Evolutionary conservation across 1,140 invertebrate genomes (phyloP), one percentile per base, ranked within the genome.

Genomic region (Drosophila kepulauana): DNA sequence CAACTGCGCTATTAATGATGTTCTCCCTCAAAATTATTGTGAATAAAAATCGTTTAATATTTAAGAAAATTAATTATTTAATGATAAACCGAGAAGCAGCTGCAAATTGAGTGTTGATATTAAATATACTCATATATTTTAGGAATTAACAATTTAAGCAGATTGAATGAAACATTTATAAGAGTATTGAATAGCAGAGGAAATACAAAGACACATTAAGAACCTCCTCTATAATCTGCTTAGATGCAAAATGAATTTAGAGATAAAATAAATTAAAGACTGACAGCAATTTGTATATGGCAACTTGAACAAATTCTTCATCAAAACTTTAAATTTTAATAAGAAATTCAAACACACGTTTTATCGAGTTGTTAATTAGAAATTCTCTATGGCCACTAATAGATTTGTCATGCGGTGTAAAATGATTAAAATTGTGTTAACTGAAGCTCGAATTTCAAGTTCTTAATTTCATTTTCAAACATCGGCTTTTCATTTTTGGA

Each of bases 361-460:
- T 81, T 75, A 66, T 45, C 79, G 54, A 5, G 0, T 30, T 49
- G 79, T 46, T 88, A 86, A 86, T 82, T 41, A 54, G 70, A 33
- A 7, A 88, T 87, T 88, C 63, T 87, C 69, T 66, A 84, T 78
- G 84, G 30, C 54, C 70, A 89, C 80, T 87, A 87, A 87, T 89
- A 87, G 58, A 88, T 87, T 87, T 80, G 84, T 88, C 84, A 87
- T 84, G 84, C 66, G 54, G 35, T 68, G 61, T 86, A 38, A 48
- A 75, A 57, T 68, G 15, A 46, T 57, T 65, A 13, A 45, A 49
- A 46, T 56, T 57, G 70, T 84, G 52, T 58, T 66, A 63, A 77
- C 51, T 54, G 35, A 59, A 43, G 30, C 10, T 30, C 30, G 20
- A 10, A 62, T 10, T 13, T n/a, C 16, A 20, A 54, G 46, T 41